Base-by-base conservation (phyloP, 2,888 invertebrate species). In the Euproctis similis region DNA sequence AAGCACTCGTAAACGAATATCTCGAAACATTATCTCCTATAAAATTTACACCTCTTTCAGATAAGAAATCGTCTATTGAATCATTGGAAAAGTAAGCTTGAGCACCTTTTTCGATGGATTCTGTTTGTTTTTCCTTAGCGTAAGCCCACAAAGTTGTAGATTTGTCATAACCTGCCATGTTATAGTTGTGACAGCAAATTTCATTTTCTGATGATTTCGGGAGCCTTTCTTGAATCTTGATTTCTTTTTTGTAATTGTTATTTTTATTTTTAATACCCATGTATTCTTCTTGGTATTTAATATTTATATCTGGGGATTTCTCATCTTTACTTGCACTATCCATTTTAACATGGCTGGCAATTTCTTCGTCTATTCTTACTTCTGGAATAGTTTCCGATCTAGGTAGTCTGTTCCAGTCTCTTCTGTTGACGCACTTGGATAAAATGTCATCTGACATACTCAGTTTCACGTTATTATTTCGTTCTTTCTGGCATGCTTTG, bases 391-490 rank as follows among this genome's bases (percentile, higher is more conserved):
- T 50, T 10, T 68, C 63, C 0, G 68, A 62, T 42, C 50, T 61
- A 3, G 61, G 54, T 11, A 66, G 46, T 2, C 54, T 54, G 3
- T 47, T 61, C 82, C 82, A 82, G 26, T 73, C 67, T 7, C 82
- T 50, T 36, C 81, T 59, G 2, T 65, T 77, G 3, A 82, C 21
- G 34, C 77, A 82, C 58, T 82, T 84, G 0, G 74, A 63, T 19
- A 84, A 34, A 8, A 82, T 78, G 42, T 82, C 82, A 31, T 84
- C 82, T 0, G 82, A 80, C 57, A 78, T 59, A 29, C 72, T 66
- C 1, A 60, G 39, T 42, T 73, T 72, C 0, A 54, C 35, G 6
- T 60, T 58, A 6, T 59, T 50, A 18, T 54, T 53, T 8, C 46
- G 47, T 17, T 73, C 65, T 25, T 72, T 74, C 19, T 74, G 72